Evolutionary conservation across 2,113 vertebrate genomes (phyloP).

Genomic region (Coptodon rendalli): DNA sequence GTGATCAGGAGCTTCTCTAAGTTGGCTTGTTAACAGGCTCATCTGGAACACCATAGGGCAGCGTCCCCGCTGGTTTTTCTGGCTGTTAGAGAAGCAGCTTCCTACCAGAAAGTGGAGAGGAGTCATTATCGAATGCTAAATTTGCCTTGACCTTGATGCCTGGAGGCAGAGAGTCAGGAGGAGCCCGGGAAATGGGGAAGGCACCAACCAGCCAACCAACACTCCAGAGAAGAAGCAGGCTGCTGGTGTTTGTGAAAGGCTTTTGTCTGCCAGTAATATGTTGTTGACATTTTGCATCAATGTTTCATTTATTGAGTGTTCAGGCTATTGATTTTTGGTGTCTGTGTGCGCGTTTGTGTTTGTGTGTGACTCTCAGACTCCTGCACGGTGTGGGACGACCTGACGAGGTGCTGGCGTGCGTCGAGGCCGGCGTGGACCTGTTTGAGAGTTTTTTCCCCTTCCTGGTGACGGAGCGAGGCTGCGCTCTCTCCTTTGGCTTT

Average conservation of each 20-base stretch:
- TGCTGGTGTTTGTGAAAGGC: neutral
- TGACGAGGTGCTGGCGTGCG: slow-evolving; percentile 86
- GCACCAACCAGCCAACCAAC: neutral
- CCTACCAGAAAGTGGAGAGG: neutral
- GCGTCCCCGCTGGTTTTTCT: neutral
- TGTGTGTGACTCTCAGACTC: slow-evolving; percentile 67
- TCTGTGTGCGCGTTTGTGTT: neutral
- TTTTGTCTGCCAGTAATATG: neutral
- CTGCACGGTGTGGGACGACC: slow-evolving; percentile 86
- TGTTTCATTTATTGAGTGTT: neutral
- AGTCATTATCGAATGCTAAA: slow-evolving; percentile 52
- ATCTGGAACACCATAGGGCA: neutral
- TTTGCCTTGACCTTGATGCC: slow-evolving; percentile 35
- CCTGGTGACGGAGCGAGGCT: slow-evolving; percentile 87
- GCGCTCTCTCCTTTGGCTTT: slow-evolving; percentile 84
- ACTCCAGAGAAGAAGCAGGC: neutral
- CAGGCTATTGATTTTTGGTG: neutral
- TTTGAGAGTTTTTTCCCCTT: slow-evolving; percentile 96
- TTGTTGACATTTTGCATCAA: neutral
- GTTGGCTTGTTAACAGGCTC: neutral
- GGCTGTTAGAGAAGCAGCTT: slow-evolving; percentile 10
- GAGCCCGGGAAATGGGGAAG: neutral
- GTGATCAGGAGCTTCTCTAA: neutral
- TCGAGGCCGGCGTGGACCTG: slow-evolving; percentile 89
- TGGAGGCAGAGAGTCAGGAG: slow-evolving; percentile 12